phyloP scores from a whole-genome alignment of 2,797 vertebrate species.

The Agapornis canus region DNA sequence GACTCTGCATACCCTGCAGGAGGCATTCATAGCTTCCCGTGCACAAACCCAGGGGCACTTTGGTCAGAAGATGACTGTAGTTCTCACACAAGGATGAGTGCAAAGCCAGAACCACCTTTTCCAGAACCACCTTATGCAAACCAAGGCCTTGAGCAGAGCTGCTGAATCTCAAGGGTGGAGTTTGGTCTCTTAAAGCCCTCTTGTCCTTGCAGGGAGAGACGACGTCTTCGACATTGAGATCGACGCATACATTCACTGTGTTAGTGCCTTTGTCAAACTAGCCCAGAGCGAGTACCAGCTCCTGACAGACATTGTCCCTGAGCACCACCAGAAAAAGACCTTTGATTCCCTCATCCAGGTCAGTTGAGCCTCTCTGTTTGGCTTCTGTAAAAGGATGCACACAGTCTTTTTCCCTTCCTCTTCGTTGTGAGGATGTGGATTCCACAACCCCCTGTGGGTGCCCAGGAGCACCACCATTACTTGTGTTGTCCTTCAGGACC shows the following conservation, averaged over 20 bases:
- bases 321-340: constrained; percentile 98
- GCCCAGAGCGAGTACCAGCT: constrained; percentile 95
- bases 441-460: not conserved
- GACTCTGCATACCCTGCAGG: not conserved
- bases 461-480: not conserved
- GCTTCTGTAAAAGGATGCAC: not conserved
- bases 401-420: not conserved
- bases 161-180: not conserved
- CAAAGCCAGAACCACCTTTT: not conserved
- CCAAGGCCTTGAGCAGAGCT: not conserved
- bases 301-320: constrained; percentile 90
- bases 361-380: not conserved
- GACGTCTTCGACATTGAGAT: constrained; percentile 95
- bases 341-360: constrained; percentile 99
- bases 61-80: not conserved
- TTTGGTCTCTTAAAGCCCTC: not conserved
- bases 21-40: not conserved
- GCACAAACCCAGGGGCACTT: not conserved
- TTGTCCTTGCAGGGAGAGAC: constrained; percentile 86
- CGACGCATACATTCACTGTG: constrained; percentile 94
- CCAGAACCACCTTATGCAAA: not conserved
- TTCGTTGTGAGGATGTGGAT: not conserved
- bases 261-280: constrained; percentile 95
- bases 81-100: not conserved
- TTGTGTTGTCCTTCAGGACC: not conserved